Evolutionary conservation across 2,888 invertebrate species (phyloP), one percentile per base, ranked within the genome.

Genomic region (Agapostemon virescens): DNA sequence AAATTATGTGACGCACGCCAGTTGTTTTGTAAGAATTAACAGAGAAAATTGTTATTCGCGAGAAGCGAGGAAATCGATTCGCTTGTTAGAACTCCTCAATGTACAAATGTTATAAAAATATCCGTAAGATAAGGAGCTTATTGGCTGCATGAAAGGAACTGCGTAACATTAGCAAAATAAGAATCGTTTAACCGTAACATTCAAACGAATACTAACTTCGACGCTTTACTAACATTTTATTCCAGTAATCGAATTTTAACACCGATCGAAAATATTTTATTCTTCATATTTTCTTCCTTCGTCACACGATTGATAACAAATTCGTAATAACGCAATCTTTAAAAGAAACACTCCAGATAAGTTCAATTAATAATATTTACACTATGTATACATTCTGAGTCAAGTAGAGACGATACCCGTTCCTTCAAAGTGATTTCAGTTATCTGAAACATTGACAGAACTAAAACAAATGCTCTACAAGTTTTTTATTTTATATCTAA

Each of bases 81-180:
- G 23, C n/a, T 42, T 23, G 26, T n/a, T n/a, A n/a, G n/a, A n/a
- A n/a, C n/a, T n/a, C n/a, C n/a, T 68, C 1, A 45, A 23, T 11
- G 23, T 26, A 26, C 69, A 52, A 64, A 49, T 26, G 64, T 30
- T 17, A 33, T 49, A 26, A 9, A 61, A 45, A n/a, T 71, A 58
- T 61, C 38, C 9, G 20, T 0, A 1, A 63, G 33, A 73, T 73
- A 67, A 72, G n/a, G 45, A 26, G 7, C 23, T 23, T 2, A 5
- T 45, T 58, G n/a, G 26, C 20, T n/a, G 58, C n/a, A 17, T 38
- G 13, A 11, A 1, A 36, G 4, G 30, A 71, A 30, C n/a, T 38
- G 7, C 26, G 15, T 17, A 67, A 49, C 2, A 49, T 26, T 55
- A 9, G 15, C 5, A 3, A 40, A 26, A 23, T 23, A 40, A 66